Evolutionary conservation across 2,888 invertebrate species (phyloP).

Genomic region (Agrochola lota): DNA sequence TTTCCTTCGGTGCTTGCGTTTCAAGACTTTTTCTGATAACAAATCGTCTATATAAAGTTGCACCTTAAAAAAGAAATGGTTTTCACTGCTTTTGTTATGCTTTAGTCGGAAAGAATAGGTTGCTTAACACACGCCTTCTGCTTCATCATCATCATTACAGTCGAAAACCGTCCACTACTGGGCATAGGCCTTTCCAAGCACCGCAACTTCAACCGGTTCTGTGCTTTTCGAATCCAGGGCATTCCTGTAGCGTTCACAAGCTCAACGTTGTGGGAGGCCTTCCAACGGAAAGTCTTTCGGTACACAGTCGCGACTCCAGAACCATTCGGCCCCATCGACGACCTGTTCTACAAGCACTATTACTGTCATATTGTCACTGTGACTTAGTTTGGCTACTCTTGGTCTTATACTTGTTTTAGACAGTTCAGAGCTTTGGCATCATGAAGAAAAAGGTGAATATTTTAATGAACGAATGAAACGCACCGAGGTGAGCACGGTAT

Average conservation of each 20-base stretch:
- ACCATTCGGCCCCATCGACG: too few relatives aligned
- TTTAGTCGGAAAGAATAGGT: background rate
- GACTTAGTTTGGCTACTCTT: background rate
- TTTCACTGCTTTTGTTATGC: background rate
- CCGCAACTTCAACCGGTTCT: too few relatives aligned
- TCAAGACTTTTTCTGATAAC: background rate
- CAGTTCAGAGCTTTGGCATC: background rate
- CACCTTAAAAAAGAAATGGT: background rate
- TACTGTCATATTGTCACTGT: too few relatives aligned
- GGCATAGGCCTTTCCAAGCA: too few relatives aligned
- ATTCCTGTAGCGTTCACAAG: too few relatives aligned
- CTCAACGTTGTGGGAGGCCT: too few relatives aligned
- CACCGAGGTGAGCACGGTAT: too few relatives aligned
- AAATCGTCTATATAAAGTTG: background rate
- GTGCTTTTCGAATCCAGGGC: too few relatives aligned
- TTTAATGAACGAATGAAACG: too few relatives aligned
- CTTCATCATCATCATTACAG: background rate
- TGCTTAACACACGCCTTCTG: background rate
- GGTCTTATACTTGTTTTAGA: background rate
- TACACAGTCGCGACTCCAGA: too few relatives aligned
- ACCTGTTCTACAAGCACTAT: too few relatives aligned
- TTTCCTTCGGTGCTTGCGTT: background rate
- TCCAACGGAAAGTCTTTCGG: too few relatives aligned
- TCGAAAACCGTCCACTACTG: background rate
- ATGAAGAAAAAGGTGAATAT: background rate